These are phyloP conservation scores for Choristoneura fumiferana DNA, from an alignment of 1,140 invertebrate species.

Conservation along the genomic window DNA sequence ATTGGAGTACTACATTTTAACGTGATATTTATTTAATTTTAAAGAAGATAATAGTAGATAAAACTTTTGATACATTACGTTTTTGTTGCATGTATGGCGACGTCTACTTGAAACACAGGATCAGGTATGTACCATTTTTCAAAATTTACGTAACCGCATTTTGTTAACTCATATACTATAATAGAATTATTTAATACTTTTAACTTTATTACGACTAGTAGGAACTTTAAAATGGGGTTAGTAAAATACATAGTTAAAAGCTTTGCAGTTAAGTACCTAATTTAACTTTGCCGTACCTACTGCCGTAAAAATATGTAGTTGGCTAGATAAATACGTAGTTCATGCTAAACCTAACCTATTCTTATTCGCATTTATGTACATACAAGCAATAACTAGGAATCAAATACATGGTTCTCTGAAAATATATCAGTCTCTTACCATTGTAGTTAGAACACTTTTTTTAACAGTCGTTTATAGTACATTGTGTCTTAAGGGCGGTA, in stretches of 20 bases:
- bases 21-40: not conserved
- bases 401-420: not conserved
- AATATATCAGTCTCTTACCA: not conserved
- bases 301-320: slow-evolving; percentile 10
- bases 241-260: slow-evolving; percentile 25
- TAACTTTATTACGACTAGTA: slow-evolving; percentile 2
- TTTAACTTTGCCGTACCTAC: slow-evolving; percentile 19
- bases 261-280: slow-evolving; percentile 22
- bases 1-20: not conserved
- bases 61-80: slow-evolving; percentile 15
- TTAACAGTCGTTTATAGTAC: not conserved
- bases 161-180: not conserved
- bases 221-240: slow-evolving; percentile 21
- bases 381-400: not conserved
- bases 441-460: slow-evolving; percentile 9
- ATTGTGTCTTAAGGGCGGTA: too few relatives aligned
- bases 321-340: slow-evolving; percentile 28
- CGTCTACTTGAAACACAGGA: slow-evolving; percentile 38
- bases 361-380: slow-evolving; percentile 1
- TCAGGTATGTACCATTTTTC: slow-evolving; percentile 51
- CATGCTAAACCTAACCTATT: slow-evolving; percentile 20
- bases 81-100: slow-evolving; percentile 53
- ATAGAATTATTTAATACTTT: slow-evolving; percentile 1
- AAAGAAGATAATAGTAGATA: too few relatives aligned
- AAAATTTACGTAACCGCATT: slow-evolving; percentile 3